Base-by-base conservation (phyloP, 1,140 invertebrate genomes). In the Stegodyphus dumicola region DNA sequence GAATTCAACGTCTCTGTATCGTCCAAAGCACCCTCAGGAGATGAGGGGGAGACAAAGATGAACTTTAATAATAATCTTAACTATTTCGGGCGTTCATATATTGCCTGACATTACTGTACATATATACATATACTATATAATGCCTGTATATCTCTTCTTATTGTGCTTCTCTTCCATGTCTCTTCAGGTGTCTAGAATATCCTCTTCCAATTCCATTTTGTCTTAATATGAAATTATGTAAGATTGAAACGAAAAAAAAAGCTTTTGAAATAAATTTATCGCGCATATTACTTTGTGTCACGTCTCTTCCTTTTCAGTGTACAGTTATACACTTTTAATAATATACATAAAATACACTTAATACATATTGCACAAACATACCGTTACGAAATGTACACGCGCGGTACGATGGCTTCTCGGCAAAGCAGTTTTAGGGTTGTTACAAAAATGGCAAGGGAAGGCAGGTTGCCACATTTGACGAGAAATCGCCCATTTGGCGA, bases 191-290 rank as follows among this genome's bases (percentile, higher is more conserved):
- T 86, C 71, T 86, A 71, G 76, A 86, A 77, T 85, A 56, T 85
- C 81, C 71, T 77, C 76, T 86, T 86, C 75, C 84, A 48, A 78
- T 78, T 78, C 76, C 84, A 76, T 73, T n/a, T 78, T 86, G 84
- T 86, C 84, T 86, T 78, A 78, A 86, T 56, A 85, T 54, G 69
- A 81, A 73, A 83, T 83, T 53, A 75, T 74, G 71, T 75, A 83
- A 75, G 64, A 75, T 49, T 77, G 73, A 75, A 56, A 17, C 13
- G 54, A 70, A 65, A 81, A 71, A 65, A 66, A 83, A 85, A 85
- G 81, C 81, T 85, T 85, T 85, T 85, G 81, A 85, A 85, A 85
- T 85, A 85, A 85, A 85, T 85, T 85, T 85, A 85, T 85, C 51
- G 81, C 81, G 81, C 74, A 85, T 85, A 83, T 75, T 85, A 76